Evolutionary conservation across 1,140 invertebrate species (phyloP), one percentile per base, ranked within the genome.

Genomic region (Drosophila willistoni): DNA sequence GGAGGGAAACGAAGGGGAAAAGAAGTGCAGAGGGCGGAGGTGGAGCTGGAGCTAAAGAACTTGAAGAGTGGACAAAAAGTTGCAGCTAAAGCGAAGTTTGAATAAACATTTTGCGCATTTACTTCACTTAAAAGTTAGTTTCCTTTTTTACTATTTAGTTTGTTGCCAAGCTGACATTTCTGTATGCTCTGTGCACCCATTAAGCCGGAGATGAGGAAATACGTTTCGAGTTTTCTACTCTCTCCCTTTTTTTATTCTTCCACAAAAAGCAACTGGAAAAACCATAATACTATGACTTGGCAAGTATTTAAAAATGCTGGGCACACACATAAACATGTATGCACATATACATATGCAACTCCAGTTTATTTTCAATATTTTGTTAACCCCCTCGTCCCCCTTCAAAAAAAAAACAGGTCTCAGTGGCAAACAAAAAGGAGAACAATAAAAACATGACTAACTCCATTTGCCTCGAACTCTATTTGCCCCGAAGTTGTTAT

Each of bases 21-120:
- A 57, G 29, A 7, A 29, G 6, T 29, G n/a, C n/a, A 2, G 44
- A 19, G 9, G 47, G 25, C 22, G 60, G 25, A 54, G 68, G 78
- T 25, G 68, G 82, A 87, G 71, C 79, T 87, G 67, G 71, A 73
- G 73, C 76, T 81, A 71, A 82, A 86, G 84, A 87, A 87, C 55
- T 57, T 22, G 34, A 17, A 36, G 19, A 63, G 29, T 34, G 72
- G 22, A 55, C 71, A 77, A 34, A 72, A 89, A 87, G 76, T 87
- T 87, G 68, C 76, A 77, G 70, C 73, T 86, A 77, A 87, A 87
- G 85, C 79, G 79, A 87, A 87, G 83, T 87, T 87, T 87, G 83
- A 87, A 87, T 87, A 87, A 87, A 87, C 83, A 87, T 87, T 87
- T 89, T 89, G 84, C 83, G 84, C 83, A 89, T 87, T 87, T 87